Conservation (phyloP, 2,797 vertebrate species). For the Pygocentrus nattereri region DNA sequence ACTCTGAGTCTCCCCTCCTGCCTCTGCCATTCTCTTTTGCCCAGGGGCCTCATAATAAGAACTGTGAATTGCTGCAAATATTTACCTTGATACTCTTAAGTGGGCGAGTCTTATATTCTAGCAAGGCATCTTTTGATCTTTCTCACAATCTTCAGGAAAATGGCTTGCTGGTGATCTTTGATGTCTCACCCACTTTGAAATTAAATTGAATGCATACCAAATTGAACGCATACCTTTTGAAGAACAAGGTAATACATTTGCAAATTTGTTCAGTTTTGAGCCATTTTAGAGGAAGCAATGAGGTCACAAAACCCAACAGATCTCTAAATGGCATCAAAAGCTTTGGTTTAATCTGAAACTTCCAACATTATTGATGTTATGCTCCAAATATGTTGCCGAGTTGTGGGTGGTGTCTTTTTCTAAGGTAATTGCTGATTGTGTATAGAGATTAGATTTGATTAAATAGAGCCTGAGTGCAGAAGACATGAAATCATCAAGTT, state of each 20-base stretch:
- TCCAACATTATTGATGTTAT: slow-evolving; percentile 31
- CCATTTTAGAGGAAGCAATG: slow-evolving; percentile 17
- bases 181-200: slow-evolving; percentile 15
- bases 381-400: slow-evolving; percentile 33
- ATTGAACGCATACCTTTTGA: too few relatives aligned
- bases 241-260: slow-evolving; percentile 19
- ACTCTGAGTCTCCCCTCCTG: too few relatives aligned
- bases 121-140: slow-evolving; percentile 25
- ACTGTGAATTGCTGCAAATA: background rate
- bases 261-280: slow-evolving; percentile 1
- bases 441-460: slow-evolving; percentile 52
- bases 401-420: slow-evolving; percentile 18
- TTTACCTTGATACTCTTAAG: slow-evolving; percentile 15
- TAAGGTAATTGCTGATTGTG: slow-evolving; percentile 51
- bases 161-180: slow-evolving; percentile 31
- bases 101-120: background rate
- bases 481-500: slow-evolving; percentile 31
- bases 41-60: background rate
- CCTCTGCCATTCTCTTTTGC: too few relatives aligned
- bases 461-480: slow-evolving; percentile 44
- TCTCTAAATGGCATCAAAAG: slow-evolving; percentile 16
- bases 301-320: background rate
- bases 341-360: slow-evolving; percentile 27
- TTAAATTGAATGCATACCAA: slow-evolving; percentile 27
- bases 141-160: slow-evolving; percentile 21